phyloP scores from a whole-genome alignment of 2,888 invertebrate genomes.

The Lepidocyrtinus sp. region DNA sequence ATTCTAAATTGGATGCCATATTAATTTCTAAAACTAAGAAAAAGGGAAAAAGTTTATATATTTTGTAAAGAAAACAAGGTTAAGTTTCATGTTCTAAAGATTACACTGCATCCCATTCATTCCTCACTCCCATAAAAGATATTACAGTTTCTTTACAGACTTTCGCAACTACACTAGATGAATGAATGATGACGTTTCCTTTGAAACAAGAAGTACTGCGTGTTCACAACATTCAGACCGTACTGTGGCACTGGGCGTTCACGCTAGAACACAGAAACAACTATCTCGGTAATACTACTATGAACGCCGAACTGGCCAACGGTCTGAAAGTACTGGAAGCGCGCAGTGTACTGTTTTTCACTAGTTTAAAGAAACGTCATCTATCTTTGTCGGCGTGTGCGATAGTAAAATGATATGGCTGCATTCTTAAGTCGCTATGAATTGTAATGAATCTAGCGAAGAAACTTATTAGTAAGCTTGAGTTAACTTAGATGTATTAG shows the following conservation, averaged over 20 bases:
- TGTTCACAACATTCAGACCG: too few relatives aligned
- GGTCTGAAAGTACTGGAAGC: too few relatives aligned
- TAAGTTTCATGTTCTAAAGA: neutral
- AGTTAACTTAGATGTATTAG: neutral
- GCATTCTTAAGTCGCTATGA: slow-evolving; percentile 59
- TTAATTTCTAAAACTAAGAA: too few relatives aligned
- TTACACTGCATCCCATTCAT: neutral
- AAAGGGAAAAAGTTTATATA: neutral
- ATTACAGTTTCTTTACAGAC: neutral
- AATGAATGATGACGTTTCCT: neutral
- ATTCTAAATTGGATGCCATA: too few relatives aligned
- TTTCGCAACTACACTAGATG: neutral
- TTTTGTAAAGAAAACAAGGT: neutral
- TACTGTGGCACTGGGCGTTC: too few relatives aligned
- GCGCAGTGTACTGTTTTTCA: too few relatives aligned
- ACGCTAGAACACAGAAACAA: too few relatives aligned
- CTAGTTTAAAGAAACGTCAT: neutral
- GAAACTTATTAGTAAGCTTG: neutral
- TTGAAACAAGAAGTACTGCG: too few relatives aligned
- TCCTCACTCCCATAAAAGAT: neutral
- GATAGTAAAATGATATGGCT: slow-evolving; percentile 48
- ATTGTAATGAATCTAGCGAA: slow-evolving; percentile 30
- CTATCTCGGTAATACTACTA: too few relatives aligned
- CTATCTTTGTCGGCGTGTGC: neutral
- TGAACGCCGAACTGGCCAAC: too few relatives aligned